A percentile compares a stretch with the other conserved stretches of the same genome.
Evolutionary conservation across 2,888 invertebrate genomes (phyloP).

Genomic region (Taenaris catops): DNA sequence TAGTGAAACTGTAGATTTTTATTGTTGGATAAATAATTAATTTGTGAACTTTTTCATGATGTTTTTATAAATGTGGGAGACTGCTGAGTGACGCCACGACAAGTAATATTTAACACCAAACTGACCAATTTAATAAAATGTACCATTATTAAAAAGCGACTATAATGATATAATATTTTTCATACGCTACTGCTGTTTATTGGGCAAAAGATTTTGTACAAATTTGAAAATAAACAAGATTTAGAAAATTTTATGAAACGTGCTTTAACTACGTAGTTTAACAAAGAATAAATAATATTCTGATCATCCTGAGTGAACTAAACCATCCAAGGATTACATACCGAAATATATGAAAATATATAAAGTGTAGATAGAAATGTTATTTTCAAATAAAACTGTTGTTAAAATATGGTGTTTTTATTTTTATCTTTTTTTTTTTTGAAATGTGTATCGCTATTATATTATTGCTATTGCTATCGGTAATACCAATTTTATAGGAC

Average conservation of each 20-base stretch:
- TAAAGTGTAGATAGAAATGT: conserved; percentile 16
- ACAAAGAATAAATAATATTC: too few relatives aligned
- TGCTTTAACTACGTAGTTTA: too few relatives aligned
- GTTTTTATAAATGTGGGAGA: too few relatives aligned
- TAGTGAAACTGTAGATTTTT: too few relatives aligned
- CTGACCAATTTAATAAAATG: too few relatives aligned
- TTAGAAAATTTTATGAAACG: conserved; percentile 1
- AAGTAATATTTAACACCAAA: too few relatives aligned
- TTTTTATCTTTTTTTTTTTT: conserved; percentile 5
- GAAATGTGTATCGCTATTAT: too few relatives aligned
- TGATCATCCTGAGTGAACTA: not conserved
- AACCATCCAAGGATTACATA: conserved; percentile 10
- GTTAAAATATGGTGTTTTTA: conserved; percentile 4
- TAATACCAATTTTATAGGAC: not conserved
- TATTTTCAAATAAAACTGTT: conserved; percentile 18
- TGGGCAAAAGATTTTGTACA: not conserved
- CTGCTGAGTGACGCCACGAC: too few relatives aligned
- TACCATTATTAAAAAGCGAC: too few relatives aligned
- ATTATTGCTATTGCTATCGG: too few relatives aligned
- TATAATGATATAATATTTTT: not conserved
- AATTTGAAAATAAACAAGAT: not conserved
- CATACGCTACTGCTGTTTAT: not conserved
- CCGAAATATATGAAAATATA: conserved; percentile 6
- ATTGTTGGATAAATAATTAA: too few relatives aligned
- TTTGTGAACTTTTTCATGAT: too few relatives aligned